Base-by-base conservation (phyloP, 2,797 vertebrate genomes). In the Loris lydekkerianus region DNA sequence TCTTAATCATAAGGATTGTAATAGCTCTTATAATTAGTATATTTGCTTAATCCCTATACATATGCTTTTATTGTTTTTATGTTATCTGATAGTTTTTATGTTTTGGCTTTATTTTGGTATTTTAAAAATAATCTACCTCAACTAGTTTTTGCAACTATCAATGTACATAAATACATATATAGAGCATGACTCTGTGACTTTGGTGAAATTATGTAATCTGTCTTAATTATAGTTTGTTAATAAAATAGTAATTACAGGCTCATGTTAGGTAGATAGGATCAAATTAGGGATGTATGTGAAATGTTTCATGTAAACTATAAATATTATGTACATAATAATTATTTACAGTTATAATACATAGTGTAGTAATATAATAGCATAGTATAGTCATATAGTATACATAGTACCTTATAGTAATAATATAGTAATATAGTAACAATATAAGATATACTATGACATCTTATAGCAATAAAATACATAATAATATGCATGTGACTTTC, bases 401-500 rank as follows among this genome's bases (percentile, higher is more conserved):
- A 31, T 31, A 65, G 29, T 31, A 31, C 31, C 29, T 65, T 61
- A 15, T 65, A 31, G 2, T 65, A 31, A 31, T 65, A 67, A 69
- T 34, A 69, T 34, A 34, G 7, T 65, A 7, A 15, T 17, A 65
- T n/a, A 31, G 65, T 67, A 67, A 67, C 17, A n/a, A 65, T 67
- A 70, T 70, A 37, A 56, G 31, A 67, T 67, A 65, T 65, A 14
- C 63, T 49, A 65, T 31, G 31, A 7, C 15, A 31, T 65, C 63
- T 65, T 61, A 31, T 31, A 31, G 5, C 31, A 31, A 31, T 65
- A 67, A 69, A 18, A 69, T 67, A n/a, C 15, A 18, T n/a, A 8
- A 65, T 65, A 31, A 65, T 65, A 70, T 70, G 21, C 67, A 70
- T 67, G 31, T n/a, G 65, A 40, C n/a, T 95, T 83, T 91, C 96